A percentile compares a stretch with the other conserved stretches of the same genome.
These are phyloP conservation scores for Cryptotis parvus DNA, from an alignment of 2,113 vertebrate genomes.

Conservation along the genomic window DNA sequence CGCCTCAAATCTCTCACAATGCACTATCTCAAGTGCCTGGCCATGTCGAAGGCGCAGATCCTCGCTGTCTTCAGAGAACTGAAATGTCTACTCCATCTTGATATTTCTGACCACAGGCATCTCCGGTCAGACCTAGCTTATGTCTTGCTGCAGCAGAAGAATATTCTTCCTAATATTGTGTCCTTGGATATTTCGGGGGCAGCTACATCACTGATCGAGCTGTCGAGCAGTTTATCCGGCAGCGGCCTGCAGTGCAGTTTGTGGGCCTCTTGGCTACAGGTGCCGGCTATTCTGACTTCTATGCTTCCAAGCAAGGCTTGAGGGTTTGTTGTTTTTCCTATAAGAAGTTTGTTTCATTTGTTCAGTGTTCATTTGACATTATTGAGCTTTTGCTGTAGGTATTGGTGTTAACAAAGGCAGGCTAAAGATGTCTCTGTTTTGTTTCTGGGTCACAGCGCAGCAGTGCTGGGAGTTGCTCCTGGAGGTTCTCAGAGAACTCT, in stretches of 20 bases:
- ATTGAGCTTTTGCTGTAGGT: conserved; percentile 23
- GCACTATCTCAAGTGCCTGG: conserved; percentile 93
- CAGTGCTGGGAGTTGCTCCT: no score
- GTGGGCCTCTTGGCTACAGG: conserved; percentile 94
- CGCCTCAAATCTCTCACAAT: conserved; percentile 92
- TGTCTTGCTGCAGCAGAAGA: conserved; percentile 90
- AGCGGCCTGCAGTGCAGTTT: conserved; percentile 91
- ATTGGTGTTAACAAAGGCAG: background rate
- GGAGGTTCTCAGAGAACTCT: no score
- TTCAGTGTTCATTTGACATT: background rate
- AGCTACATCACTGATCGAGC: conserved; percentile 90
- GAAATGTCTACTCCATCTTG: conserved; percentile 91
- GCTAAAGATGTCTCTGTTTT: background rate
- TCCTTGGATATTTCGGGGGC: conserved; percentile 93
- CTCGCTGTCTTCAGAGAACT: conserved; percentile 91
- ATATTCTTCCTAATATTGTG: conserved; percentile 90
- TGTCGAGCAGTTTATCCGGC: conserved; percentile 89
- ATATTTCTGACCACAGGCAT: conserved; percentile 94
- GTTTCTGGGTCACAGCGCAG: no score
- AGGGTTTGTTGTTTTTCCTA: conserved; percentile 86
- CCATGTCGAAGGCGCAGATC: conserved; percentile 92
- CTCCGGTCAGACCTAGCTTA: conserved; percentile 92
- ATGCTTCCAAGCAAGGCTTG: conserved; percentile 90
- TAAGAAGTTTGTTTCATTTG: conserved; percentile 58
- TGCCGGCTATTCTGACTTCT: conserved; percentile 93